phyloP scores from a whole-genome alignment of 2,113 vertebrate genomes.

The Lepisosteus oculatus region DNA sequence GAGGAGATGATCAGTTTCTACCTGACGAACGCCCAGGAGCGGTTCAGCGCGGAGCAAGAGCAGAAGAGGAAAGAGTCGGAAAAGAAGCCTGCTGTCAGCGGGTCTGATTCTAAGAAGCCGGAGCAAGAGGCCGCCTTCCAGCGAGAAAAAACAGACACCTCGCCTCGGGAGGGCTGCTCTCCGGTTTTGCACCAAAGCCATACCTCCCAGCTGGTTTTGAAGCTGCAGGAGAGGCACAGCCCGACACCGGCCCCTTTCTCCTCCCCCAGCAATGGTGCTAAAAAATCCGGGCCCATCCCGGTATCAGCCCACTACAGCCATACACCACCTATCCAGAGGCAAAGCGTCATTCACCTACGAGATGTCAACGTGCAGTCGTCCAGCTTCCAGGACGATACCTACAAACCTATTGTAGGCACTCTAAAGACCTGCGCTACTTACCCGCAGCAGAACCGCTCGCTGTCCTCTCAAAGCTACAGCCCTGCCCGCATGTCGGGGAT shows the following conservation, averaged over 20 bases:
- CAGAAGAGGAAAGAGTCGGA: slow-evolving; percentile 84
- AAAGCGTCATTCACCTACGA: slow-evolving; percentile 92
- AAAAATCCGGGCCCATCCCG: slow-evolving; percentile 73
- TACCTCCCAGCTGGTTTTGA: slow-evolving; percentile 77
- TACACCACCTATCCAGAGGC: slow-evolving; percentile 86
- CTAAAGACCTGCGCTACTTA: slow-evolving; percentile 95
- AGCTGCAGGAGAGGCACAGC: slow-evolving; percentile 80
- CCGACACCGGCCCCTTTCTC: slow-evolving; percentile 74
- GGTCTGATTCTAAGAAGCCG: slow-evolving; percentile 52
- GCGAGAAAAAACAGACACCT: slow-evolving; percentile 73
- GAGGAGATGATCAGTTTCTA: slow-evolving; percentile 99
- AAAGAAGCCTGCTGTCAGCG: slow-evolving; percentile 56
- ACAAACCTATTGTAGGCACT: slow-evolving; percentile 80
- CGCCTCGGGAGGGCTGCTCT: slow-evolving; percentile 80
- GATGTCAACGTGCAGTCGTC: slow-evolving; percentile 80
- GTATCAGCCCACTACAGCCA: slow-evolving; percentile 91
- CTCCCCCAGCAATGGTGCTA: slow-evolving; percentile 75
- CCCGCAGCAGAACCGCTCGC: slow-evolving; percentile 92
- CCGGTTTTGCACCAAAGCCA: slow-evolving; percentile 79
- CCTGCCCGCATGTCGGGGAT: slow-evolving; percentile 82
- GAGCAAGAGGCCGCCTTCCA: slow-evolving; percentile 61
- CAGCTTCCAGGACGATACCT: slow-evolving; percentile 81
- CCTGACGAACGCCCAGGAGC: slow-evolving; percentile 91
- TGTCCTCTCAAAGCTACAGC: slow-evolving; percentile 95
- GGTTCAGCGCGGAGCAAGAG: slow-evolving; percentile 94